phyloP scores from a whole-genome alignment of 2,113 vertebrate species.

The Cavia porcellus region DNA sequence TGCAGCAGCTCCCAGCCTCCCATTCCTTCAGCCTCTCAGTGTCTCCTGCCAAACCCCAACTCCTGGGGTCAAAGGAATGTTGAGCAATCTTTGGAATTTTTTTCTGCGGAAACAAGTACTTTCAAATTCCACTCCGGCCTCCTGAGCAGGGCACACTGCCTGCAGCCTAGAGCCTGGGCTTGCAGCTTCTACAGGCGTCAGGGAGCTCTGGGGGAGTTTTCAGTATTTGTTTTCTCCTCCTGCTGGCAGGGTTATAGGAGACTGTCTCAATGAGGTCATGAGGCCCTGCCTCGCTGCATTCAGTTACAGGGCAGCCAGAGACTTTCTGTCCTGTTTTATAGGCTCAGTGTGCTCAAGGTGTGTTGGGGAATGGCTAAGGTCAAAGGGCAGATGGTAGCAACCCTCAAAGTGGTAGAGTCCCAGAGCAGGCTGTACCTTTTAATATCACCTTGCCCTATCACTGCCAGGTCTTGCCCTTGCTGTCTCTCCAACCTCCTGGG shows the following conservation, averaged over 20 bases:
- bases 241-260: slow-evolving; percentile 62
- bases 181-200: neutral
- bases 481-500: neutral
- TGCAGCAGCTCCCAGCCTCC: neutral
- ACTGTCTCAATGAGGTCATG: slow-evolving; percentile 77
- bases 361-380: neutral
- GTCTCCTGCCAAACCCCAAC: slow-evolving; percentile 70
- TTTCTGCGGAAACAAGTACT: slow-evolving; percentile 77
- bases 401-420: neutral
- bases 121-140: slow-evolving; percentile 80
- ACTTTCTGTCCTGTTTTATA: neutral
- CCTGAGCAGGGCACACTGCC: slow-evolving; percentile 66
- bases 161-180: slow-evolving; percentile 14
- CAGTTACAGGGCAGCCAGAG: neutral
- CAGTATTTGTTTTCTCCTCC: slow-evolving; percentile 78
- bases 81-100: slow-evolving; percentile 83
- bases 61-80: slow-evolving; percentile 79
- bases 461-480: fast-evolving
- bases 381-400: neutral
- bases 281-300: slow-evolving; percentile 56
- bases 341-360: neutral
- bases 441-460: neutral
- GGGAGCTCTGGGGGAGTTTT: slow-evolving; percentile 67
- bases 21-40: neutral
- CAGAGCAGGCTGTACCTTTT: neutral